A percentile compares a stretch with the other conserved stretches of the same genome.
phyloP scores from a whole-genome alignment of 1,140 invertebrate species.

The Hypothenemus hampei region DNA sequence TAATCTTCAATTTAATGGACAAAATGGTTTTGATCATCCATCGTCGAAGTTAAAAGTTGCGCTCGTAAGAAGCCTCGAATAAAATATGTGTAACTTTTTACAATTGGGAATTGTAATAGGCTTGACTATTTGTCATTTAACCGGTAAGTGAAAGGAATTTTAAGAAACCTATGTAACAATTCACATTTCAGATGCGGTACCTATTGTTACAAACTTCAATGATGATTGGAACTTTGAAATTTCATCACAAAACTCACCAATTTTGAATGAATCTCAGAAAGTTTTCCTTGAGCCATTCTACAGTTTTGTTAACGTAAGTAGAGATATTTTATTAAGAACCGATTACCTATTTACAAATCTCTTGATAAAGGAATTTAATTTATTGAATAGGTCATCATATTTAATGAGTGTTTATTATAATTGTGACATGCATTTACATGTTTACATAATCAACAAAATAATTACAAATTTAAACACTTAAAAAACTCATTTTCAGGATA shows the following conservation, averaged over 20 bases:
- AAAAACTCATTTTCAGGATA: constrained; percentile 19
- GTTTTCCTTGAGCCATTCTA: constrained; percentile 29
- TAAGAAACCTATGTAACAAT: neutral
- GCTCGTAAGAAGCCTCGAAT: too few species aligned
- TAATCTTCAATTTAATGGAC: neutral
- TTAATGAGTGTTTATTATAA: neutral
- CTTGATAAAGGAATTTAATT: neutral
- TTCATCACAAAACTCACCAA: constrained; percentile 27
- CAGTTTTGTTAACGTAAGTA: constrained; percentile 22
- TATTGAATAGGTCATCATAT: neutral
- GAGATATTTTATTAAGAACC: constrained; percentile 6
- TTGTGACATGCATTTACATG: neutral
- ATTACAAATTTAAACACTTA: neutral
- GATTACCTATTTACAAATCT: neutral
- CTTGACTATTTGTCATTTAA: neutral
- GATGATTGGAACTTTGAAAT: constrained; percentile 37
- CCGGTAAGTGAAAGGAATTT: neutral
- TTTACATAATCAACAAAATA: neutral
- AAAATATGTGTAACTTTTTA: too few species aligned
- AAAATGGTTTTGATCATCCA: too few species aligned
- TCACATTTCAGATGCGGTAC: neutral
- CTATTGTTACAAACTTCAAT: constrained; percentile 25
- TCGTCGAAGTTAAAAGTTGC: neutral
- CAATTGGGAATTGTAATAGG: too few species aligned
- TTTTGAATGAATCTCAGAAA: constrained; percentile 23